Evolutionary conservation across 1,140 invertebrate species (phyloP), one percentile per base, ranked within the genome.

Genomic region (Dysdera silvatica): DNA sequence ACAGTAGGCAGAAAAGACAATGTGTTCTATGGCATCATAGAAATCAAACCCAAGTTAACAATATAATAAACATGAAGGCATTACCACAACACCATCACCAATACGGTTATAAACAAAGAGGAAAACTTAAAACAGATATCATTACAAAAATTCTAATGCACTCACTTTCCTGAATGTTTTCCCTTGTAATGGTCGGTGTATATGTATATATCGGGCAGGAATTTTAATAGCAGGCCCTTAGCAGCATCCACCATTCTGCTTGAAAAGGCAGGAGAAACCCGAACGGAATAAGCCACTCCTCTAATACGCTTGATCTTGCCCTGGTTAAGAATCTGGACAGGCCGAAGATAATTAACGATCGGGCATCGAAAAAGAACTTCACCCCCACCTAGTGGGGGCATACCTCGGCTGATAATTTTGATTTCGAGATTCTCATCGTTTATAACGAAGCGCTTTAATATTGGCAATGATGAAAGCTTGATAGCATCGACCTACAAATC

Each of bases 221-320:
- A 98, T 47, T 95, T 88, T 2, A 95, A 80, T 70, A 98, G 82
- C 7, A 90, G 82, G 53, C 89, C 87, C 79, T 98, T 96, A 5
- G 95, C 87, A 16, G 89, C 79, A 71, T 97, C 93, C 16, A 98
- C 87, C 66, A 98, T 86, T 72, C 95, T 81, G 78, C 93, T 96
- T 4, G 87, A 85, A 71, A 95, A 86, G 1, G 86, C 85, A 33
- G 95, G 94, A 16, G 95, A 95, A 0, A 97, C 89, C 69, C 91
- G 81, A 26, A 92, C 82, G 16, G 91, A 85, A 78, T 86, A 95
- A 33, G 90, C 87, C 16, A 87, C 81, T 6, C 96, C 96, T 69
- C 95, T 80, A 49, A 99, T 87, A 67, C 92, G 81, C 78, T 96
- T 97, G 0, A 99, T 84, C 80, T 96, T 94, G 7, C 95, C 95